These are phyloP conservation scores for Agrochola lota DNA, from an alignment of 2,888 invertebrate species.

Conservation along the genomic window DNA sequence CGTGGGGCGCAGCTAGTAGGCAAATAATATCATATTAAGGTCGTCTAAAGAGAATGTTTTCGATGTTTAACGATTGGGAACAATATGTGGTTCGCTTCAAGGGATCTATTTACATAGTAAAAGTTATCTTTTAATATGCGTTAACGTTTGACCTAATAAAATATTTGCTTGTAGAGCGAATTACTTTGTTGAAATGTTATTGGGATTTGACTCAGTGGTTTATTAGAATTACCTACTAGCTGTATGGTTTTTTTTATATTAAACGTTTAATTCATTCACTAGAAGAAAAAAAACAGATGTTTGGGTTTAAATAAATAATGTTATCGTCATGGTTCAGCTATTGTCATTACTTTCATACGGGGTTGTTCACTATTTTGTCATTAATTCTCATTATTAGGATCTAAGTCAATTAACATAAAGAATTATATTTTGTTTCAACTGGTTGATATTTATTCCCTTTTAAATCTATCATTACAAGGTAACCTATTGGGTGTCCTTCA, in stretches of 20 bases:
- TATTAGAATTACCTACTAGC: not conserved
- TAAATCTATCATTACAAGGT: not conserved
- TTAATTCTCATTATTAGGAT: not conserved
- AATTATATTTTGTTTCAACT: not conserved
- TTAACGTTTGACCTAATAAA: slow-evolving; percentile 22
- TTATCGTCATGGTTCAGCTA: not conserved
- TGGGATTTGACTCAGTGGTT: not conserved
- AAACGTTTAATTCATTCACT: not conserved
- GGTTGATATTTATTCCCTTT: not conserved
- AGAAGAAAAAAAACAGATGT: not conserved
- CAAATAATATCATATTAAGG: not conserved
- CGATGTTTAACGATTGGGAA: not conserved
- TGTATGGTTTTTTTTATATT: not conserved
- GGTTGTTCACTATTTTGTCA: not conserved
- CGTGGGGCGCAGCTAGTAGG: no score
- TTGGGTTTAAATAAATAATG: not conserved
- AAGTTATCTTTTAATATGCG: slow-evolving; percentile 28
- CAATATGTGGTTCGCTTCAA: not conserved
- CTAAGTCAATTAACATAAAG: not conserved
- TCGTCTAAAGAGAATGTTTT: not conserved
- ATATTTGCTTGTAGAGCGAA: slow-evolving; percentile 11
- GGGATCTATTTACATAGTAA: slow-evolving; percentile 10
- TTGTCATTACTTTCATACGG: not conserved
- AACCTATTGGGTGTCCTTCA: no score
- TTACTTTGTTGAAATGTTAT: slow-evolving; percentile 24